Evolutionary conservation across 2,113 vertebrate species (phyloP), one percentile per base, ranked within the genome.

Genomic region (Dicentrarchus labrax): DNA sequence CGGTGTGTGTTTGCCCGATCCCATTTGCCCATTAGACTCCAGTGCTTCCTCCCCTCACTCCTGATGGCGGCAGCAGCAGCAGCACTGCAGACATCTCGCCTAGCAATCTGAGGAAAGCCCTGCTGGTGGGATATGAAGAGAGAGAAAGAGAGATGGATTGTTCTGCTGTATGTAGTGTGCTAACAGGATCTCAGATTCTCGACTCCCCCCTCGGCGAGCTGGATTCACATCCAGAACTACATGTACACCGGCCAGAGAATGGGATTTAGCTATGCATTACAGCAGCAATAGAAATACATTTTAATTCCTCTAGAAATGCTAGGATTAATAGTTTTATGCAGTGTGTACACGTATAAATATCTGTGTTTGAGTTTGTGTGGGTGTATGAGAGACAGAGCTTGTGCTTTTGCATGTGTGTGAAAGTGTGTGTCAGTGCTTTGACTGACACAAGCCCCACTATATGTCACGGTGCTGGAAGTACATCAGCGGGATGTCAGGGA

Each of bases 51-150:
- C 47, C 38, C n/a, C 76, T 81, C 53, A 16, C 41, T 74, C 47
- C 70, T 82, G 82, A 76, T 88, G 86, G 61, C 74, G n/a, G 80
- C 19, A 12, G 36, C 65, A 24, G 36, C 65, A 24, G 74, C 30
- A 12, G 72, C 79, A 5, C 80, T 74, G 76, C 82, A 83, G 87
- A 85, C 67, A 85, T 91, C 74, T 89, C 50, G n/a, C 62, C 68
- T 19, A 10, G 82, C 61, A 69, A 84, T 82, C 85, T 85, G 79
- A 80, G 85, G 80, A 81, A 86, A 90, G 74, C 85, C 86, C 88
- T 65, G 84, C 78, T 53, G 10, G 48, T 79, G 43, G 62, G 74
- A 86, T 65, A 67, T 54, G 81, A 87, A 61, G 75, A 81, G 65
- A 73, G 79, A 59, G 15, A 56, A 54, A 72, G 39, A 72, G 66